Evolutionary conservation across 2,888 invertebrate genomes (phyloP).

Genomic region (Opisthograptis luteolata): DNA sequence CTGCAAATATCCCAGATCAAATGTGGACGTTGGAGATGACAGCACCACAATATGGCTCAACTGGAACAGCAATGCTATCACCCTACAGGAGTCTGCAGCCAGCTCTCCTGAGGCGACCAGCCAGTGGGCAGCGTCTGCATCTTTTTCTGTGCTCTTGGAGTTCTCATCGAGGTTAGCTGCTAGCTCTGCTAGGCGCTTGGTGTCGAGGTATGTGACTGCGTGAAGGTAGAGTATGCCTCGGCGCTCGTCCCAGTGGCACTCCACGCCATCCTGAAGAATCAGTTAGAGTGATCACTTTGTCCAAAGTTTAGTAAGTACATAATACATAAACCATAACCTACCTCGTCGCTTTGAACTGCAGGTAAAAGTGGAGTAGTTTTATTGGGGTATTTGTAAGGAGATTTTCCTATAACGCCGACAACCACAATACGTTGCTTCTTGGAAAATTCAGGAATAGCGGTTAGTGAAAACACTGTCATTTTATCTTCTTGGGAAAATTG

Average conservation of each 20-base stretch:
- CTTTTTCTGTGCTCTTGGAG: slow-evolving; percentile 65
- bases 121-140: slow-evolving; percentile 83
- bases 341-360: slow-evolving; percentile 72
- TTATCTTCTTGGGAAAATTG: slow-evolving; percentile 54
- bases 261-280: slow-evolving; percentile 77
- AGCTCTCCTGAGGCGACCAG: slow-evolving; percentile 84
- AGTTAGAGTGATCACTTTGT: not conserved
- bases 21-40: slow-evolving; percentile 80
- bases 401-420: slow-evolving; percentile 89
- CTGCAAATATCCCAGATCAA: slow-evolving; percentile 92
- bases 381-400: slow-evolving; percentile 86
- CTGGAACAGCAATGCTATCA: slow-evolving; percentile 90
- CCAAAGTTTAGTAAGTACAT: too few relatives aligned
- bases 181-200: slow-evolving; percentile 58
- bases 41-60: slow-evolving; percentile 90
- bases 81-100: slow-evolving; percentile 84
- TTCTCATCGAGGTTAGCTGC: slow-evolving; percentile 63
- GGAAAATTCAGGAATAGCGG: slow-evolving; percentile 75
- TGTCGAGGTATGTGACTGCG: slow-evolving; percentile 77
- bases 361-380: slow-evolving; percentile 86
- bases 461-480: slow-evolving; percentile 69
- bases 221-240: slow-evolving; percentile 81
- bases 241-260: slow-evolving; percentile 84
- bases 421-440: slow-evolving; percentile 86
- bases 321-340: too few relatives aligned